Base-by-base conservation (phyloP, 2,888 invertebrate genomes). In the Eustalomyia histrio region DNA sequence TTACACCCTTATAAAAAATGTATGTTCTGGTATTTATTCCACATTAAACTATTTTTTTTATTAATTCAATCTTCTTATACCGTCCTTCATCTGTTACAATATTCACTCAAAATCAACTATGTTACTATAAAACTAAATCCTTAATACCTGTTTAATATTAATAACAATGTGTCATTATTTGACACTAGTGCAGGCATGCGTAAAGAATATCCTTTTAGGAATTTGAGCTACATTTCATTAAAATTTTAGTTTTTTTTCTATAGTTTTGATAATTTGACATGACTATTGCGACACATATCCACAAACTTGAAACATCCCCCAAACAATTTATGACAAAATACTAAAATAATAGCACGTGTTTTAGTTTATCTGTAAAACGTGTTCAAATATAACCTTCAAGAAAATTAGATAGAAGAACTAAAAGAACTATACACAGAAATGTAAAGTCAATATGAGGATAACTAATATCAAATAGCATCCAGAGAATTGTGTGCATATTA, bases 291-390 rank as follows among this genome's bases (percentile, higher is more conserved):
- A 29, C 52, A 57, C 35, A 35, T 35, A 6, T 29, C 5, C 29
- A 69, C 17, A 43, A 16, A 55, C 21, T 1, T 29, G 18, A 12
- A 72, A 73, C 64, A 78, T 61, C 64, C 69, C 69, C 65, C 69
- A 73, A 74, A 35, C 69, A 64, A 60, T 69, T 74, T 35, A 65
- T 81, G 78, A 81, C 81, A 74, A 81, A 81, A 81, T 78, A 52
- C 55, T 58, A 21, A 78, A 81, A 74, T 65, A 74, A 16, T 67
- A 47, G 78, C 81, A 81, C 81, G 81, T 81, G 81, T 75, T 75
- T 75, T 21, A 78, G 74, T 81, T 81, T 81, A 81, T 74, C 78
- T 75, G 14, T 50, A 43, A 69, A 78, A 81, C 81, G 81, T 81
- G 80, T 43, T 52, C 43, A 67, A 78, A 74, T 64, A 18, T 71